Percentiles rank a stretch among this genome's conserved stretches.
Evolutionary conservation across 2,888 invertebrate genomes (phyloP).

Genomic region (Pharmacophagus antenor): DNA sequence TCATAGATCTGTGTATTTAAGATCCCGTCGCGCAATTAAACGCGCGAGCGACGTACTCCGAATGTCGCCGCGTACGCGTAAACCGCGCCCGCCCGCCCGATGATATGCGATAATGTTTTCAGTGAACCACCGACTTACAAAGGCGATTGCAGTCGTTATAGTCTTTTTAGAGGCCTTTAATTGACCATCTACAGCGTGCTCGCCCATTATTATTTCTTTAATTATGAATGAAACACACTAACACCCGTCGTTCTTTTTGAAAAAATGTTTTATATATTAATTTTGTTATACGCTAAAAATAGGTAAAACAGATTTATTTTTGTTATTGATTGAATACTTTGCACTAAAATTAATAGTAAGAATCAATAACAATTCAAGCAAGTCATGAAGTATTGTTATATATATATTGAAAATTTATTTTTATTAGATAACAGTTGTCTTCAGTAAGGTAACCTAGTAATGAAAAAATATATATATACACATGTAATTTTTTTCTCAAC

Average conservation of each 20-base stretch:
- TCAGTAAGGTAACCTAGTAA: too few relatives aligned
- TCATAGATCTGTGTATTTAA: constrained; percentile 25
- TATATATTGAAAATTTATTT: too few relatives aligned
- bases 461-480: too few relatives aligned
- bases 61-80: constrained; percentile 46
- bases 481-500: too few relatives aligned
- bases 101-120: constrained; percentile 51
- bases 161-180: constrained; percentile 45
- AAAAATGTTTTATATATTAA: not conserved
- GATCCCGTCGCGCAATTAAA: constrained; percentile 54
- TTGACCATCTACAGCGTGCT: constrained; percentile 41
- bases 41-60: constrained; percentile 47
- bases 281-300: not conserved
- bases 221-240: constrained; percentile 31
- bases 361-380: too few relatives aligned
- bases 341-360: not conserved
- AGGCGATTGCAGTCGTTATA: constrained; percentile 37
- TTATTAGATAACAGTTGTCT: too few relatives aligned
- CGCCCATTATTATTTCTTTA: constrained; percentile 43
- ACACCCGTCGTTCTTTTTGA: constrained; percentile 4
- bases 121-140: constrained; percentile 49
- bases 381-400: too few relatives aligned
- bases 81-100: constrained; percentile 35
- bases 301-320: not conserved
- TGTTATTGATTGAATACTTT: not conserved